phyloP scores from a whole-genome alignment of 2,888 invertebrate species.

The Acanthoscelides obtectus region DNA sequence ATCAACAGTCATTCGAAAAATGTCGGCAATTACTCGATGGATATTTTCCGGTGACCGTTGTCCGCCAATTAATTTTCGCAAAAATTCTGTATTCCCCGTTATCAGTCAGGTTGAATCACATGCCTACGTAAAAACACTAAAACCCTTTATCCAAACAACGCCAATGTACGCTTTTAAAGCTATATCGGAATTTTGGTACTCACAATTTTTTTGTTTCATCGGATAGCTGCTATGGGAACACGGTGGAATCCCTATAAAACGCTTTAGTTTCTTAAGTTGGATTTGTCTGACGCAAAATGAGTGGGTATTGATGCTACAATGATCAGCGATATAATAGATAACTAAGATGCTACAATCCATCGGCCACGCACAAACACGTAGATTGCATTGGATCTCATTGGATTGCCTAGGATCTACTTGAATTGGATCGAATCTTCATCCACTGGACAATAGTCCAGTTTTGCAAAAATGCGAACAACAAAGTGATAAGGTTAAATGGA shows the following conservation, averaged over 20 bases:
- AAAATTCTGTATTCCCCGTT: background rate
- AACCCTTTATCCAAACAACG: background rate
- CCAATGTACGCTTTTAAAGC: background rate
- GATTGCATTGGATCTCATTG: too few relatives aligned
- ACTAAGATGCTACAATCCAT: too few relatives aligned
- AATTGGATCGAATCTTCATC: too few relatives aligned
- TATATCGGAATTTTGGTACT: background rate
- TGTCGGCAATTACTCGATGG: background rate
- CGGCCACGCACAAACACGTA: too few relatives aligned
- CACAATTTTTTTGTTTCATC: background rate
- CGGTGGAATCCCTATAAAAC: background rate
- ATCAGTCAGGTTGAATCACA: background rate
- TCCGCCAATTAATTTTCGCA: background rate
- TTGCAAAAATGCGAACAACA: too few relatives aligned
- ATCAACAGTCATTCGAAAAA: background rate
- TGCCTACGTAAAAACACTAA: background rate
- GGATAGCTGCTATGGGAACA: background rate
- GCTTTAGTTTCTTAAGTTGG: too few relatives aligned
- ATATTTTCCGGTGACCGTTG: background rate
- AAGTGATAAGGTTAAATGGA: too few relatives aligned
- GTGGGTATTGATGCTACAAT: too few relatives aligned
- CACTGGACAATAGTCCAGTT: too few relatives aligned
- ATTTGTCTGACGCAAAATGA: too few relatives aligned
- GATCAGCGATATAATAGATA: too few relatives aligned
- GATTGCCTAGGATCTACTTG: too few relatives aligned